These are phyloP conservation scores for Pseudomyrmex gracilis DNA, from an alignment of 1,140 invertebrate genomes.

Conservation along the genomic window DNA sequence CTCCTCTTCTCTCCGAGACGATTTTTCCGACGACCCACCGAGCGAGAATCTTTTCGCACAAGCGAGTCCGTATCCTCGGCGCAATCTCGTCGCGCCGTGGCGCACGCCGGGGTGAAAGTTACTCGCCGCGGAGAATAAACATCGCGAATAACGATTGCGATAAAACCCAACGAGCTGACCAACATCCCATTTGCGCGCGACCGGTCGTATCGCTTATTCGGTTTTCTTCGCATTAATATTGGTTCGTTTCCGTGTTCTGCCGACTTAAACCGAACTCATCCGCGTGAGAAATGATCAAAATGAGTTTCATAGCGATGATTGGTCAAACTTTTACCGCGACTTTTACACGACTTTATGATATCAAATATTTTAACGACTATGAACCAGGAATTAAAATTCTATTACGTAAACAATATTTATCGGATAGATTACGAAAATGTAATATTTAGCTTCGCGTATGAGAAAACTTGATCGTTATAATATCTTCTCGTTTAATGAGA, in stretches of 20 bases:
- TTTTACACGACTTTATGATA: neutral
- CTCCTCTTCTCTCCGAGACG: neutral
- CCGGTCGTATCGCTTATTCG: slow-evolving; percentile 27
- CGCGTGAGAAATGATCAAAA: no score
- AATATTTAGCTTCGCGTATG: neutral
- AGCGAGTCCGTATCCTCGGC: slow-evolving; percentile 14
- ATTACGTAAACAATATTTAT: neutral
- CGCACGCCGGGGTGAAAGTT: slow-evolving; percentile 52
- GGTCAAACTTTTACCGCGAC: neutral
- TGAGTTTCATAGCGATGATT: no score
- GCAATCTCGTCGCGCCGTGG: slow-evolving; percentile 20
- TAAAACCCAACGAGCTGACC: slow-evolving; percentile 29
- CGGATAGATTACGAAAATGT: neutral
- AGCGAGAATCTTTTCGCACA: neutral
- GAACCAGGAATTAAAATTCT: neutral
- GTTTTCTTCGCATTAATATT: slow-evolving; percentile 26
- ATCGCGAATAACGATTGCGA: slow-evolving; percentile 53
- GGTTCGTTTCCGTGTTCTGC: slow-evolving; percentile 18
- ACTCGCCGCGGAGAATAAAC: slow-evolving; percentile 42
- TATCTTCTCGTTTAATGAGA: neutral
- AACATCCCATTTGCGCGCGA: neutral
- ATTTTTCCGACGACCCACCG: slow-evolving; percentile 22
- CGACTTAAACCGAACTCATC: neutral
- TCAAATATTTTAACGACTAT: slow-evolving; percentile 6
- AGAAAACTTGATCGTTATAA: neutral